Evolutionary conservation across 1,140 invertebrate genomes (phyloP).

Genomic region (Ips nitidus): DNA sequence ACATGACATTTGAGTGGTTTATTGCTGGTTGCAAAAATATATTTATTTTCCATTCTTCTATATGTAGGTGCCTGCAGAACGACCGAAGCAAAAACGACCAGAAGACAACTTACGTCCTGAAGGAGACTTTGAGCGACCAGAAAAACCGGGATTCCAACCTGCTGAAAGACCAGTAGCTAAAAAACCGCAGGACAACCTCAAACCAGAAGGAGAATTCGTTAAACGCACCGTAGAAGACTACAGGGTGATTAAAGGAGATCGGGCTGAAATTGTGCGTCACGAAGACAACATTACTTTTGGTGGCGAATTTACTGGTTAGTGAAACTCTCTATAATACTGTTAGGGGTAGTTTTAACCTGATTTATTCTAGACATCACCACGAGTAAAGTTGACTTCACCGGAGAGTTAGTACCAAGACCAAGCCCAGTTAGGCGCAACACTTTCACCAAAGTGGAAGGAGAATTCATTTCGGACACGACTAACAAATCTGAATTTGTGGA

Average conservation of each 20-base stretch:
- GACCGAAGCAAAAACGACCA: constrained; percentile 57
- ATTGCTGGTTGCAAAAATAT: too few relatives aligned
- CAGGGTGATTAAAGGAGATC: constrained; percentile 59
- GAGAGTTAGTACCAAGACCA: constrained; percentile 64
- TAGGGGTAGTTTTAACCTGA: background rate
- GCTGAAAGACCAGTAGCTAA: constrained; percentile 49
- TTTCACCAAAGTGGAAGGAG: constrained; percentile 76
- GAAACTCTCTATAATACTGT: background rate
- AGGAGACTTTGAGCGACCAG: constrained; percentile 58
- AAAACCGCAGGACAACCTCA: constrained; percentile 63
- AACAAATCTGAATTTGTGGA: constrained; percentile 66
- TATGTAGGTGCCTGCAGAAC: constrained; percentile 50
- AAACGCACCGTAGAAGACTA: constrained; percentile 60
- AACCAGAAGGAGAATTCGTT: constrained; percentile 59
- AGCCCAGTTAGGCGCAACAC: constrained; percentile 75
- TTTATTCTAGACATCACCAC: constrained; percentile 64
- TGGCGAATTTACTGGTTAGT: constrained; percentile 58
- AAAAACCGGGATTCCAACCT: constrained; percentile 42
- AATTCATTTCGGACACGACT: constrained; percentile 68
- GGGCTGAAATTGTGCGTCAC: constrained; percentile 61
- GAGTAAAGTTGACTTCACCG: constrained; percentile 65
- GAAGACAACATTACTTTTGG: constrained; percentile 63
- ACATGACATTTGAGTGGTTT: too few relatives aligned
- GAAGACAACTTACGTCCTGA: constrained; percentile 63
- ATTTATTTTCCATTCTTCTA: constrained; percentile 14